Conservation (phyloP, 2,797 vertebrate species). For the Selene dorsalis region DNA sequence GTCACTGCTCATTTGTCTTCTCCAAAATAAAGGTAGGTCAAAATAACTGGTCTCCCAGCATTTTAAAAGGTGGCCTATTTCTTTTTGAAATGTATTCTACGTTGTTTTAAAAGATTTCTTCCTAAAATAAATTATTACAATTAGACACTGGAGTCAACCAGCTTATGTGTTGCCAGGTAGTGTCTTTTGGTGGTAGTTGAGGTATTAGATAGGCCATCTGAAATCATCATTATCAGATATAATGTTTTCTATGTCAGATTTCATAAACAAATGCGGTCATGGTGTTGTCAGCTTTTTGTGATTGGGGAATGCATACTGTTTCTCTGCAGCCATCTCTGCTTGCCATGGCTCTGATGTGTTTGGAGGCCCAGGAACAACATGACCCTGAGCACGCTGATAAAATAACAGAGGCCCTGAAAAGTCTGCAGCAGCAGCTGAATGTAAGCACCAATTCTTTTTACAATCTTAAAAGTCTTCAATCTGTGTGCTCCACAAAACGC, state of each 20-base stretch:
- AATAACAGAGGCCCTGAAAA: slow-evolving; percentile 84
- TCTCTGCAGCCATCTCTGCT: slow-evolving; percentile 90
- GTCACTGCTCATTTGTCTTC: slow-evolving; percentile 93
- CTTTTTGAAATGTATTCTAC: neutral
- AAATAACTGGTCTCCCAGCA: slow-evolving; percentile 14
- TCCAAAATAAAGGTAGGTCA: slow-evolving; percentile 94
- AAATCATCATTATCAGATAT: neutral
- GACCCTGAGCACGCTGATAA: slow-evolving; percentile 77
- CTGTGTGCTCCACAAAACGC: neutral
- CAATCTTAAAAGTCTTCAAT: neutral
- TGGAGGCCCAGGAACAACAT: slow-evolving; percentile 89
- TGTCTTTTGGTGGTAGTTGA: neutral
- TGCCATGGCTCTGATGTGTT: slow-evolving; percentile 88
- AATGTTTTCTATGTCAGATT: neutral
- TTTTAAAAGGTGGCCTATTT: slow-evolving; percentile 27
- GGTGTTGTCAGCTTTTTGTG: neutral
- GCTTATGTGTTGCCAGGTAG: neutral
- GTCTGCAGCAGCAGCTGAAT: slow-evolving; percentile 87
- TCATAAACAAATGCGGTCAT: neutral
- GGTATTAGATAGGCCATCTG: neutral
- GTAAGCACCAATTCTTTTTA: slow-evolving; percentile 74
- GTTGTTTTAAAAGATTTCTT: neutral
- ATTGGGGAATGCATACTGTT: slow-evolving; percentile 18
- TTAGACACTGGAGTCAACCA: neutral
- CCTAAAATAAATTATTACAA: no score